These are phyloP conservation scores for Notamacropus eugenii DNA, from an alignment of 2,797 vertebrate genomes.

Conservation along the genomic window DNA sequence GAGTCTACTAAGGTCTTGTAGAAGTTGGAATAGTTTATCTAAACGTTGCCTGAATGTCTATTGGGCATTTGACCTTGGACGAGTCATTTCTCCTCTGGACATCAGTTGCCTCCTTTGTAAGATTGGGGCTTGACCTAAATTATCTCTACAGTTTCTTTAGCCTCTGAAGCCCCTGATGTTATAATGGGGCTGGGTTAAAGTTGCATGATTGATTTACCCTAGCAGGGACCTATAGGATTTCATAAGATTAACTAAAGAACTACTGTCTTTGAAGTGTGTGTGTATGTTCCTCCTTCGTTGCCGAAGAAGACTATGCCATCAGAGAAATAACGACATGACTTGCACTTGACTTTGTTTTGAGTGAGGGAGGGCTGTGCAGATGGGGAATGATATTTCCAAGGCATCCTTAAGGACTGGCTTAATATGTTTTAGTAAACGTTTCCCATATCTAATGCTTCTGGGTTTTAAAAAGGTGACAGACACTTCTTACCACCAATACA, in stretches of 20 bases:
- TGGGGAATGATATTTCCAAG: neutral
- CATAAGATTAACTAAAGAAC: neutral
- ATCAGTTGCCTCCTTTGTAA: slow-evolving; percentile 25
- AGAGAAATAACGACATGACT: too few species aligned
- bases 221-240: neutral
- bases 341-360: too few species aligned
- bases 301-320: too few species aligned
- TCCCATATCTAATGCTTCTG: neutral
- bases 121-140: neutral
- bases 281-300: too few species aligned
- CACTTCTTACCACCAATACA: slow-evolving; percentile 9
- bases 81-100: slow-evolving; percentile 61
- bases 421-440: neutral
- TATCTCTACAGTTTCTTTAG: neutral
- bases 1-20: neutral
- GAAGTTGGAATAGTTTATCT: neutral
- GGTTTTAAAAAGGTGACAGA: slow-evolving; percentile 18
- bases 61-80: slow-evolving; percentile 70
- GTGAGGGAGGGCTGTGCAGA: too few species aligned
- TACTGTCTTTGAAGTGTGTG: neutral
- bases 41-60: slow-evolving; percentile 60
- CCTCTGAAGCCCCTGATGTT: neutral
- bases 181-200: neutral
- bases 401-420: neutral
- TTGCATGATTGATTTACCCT: neutral